Evolutionary conservation across 2,113 vertebrate genomes (phyloP).

Genomic region (Centrocercus urophasianus): DNA sequence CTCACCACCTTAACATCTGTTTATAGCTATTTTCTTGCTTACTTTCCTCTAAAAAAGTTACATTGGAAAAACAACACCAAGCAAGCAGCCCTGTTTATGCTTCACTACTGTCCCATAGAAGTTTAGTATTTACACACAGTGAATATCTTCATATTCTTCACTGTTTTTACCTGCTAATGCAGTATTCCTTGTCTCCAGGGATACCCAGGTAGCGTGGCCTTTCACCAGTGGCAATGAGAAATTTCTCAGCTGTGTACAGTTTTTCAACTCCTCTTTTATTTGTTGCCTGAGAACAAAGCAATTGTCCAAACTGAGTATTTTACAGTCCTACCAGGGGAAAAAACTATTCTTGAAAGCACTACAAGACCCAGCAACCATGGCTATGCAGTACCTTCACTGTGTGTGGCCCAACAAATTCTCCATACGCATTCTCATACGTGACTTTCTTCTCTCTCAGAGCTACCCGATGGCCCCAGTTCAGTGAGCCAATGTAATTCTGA

Average conservation of each 20-base stretch:
- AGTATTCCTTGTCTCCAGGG: slow-evolving; percentile 84
- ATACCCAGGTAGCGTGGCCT: slow-evolving; percentile 81
- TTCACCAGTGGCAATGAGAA: slow-evolving; percentile 86
- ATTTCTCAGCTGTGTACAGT: slow-evolving; percentile 79
- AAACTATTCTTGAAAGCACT: background rate
- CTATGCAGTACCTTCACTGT: slow-evolving; percentile 80
- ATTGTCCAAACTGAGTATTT: background rate
- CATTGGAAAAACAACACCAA: background rate
- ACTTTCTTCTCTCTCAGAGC: slow-evolving; percentile 79
- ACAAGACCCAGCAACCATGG: background rate
- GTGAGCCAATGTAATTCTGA: slow-evolving; percentile 80
- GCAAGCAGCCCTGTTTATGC: background rate
- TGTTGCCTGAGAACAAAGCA: slow-evolving; percentile 77
- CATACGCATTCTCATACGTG: slow-evolving; percentile 80
- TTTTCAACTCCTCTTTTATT: slow-evolving; percentile 80
- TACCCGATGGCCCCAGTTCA: slow-evolving; percentile 83
- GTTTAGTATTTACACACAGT: background rate
- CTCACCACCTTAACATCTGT: background rate
- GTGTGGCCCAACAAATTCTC: slow-evolving; percentile 82
- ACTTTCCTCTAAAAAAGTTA: background rate
- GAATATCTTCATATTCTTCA: background rate
- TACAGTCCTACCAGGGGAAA: background rate
- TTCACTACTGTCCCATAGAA: background rate
- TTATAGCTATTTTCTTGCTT: background rate
- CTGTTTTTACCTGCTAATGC: slow-evolving; percentile 84